Percentiles rank a stretch among this genome's conserved stretches.
Evolutionary conservation across 2,888 invertebrate genomes (phyloP).

Genomic region (Holacanthella duospinosa): DNA sequence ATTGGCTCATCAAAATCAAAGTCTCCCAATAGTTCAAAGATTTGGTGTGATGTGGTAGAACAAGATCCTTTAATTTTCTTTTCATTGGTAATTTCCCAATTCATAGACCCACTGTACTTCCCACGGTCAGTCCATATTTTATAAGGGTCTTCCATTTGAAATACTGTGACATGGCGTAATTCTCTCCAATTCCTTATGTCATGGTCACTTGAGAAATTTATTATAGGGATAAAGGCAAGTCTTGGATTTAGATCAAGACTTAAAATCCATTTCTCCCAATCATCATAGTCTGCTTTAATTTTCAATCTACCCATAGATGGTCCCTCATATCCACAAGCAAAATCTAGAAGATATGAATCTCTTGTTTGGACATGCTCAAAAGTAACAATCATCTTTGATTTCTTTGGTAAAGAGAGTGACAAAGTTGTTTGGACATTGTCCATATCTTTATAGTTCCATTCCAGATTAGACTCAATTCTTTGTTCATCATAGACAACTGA

Average conservation of each 20-base stretch:
- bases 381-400: constrained; percentile 11
- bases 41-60: no score
- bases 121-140: no score
- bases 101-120: no score
- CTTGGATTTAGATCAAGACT: neutral
- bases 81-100: neutral
- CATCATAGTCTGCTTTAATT: neutral
- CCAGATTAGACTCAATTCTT: constrained; percentile 2
- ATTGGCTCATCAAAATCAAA: neutral
- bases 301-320: neutral
- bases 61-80: no score
- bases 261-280: neutral
- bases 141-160: no score
- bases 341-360: neutral
- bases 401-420: constrained; percentile 2
- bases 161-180: neutral
- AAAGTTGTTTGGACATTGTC: constrained; percentile 1
- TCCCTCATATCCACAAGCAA: neutral
- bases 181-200: neutral
- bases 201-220: neutral
- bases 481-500: neutral
- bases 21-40: neutral
- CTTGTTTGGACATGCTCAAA: constrained; percentile 9
- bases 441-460: constrained; percentile 4
- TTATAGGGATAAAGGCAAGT: neutral